A percentile compares a stretch with the other conserved stretches of the same genome.
These are phyloP conservation scores for Drosophila tropicalis DNA, from an alignment of 1,140 invertebrate species.

Conservation along the genomic window DNA sequence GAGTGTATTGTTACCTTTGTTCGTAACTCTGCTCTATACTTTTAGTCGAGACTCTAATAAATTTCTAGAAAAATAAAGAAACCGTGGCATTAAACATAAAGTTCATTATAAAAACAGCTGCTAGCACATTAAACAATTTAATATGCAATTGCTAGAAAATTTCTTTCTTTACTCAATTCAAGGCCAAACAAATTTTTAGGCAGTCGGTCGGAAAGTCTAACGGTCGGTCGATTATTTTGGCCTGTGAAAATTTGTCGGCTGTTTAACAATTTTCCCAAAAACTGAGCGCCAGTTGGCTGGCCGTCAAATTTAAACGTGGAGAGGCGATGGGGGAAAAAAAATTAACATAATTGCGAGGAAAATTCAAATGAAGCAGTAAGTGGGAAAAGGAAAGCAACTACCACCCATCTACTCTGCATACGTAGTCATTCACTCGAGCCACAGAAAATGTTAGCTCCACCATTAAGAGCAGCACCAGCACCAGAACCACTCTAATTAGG, in stretches of 20 bases:
- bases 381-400: background rate
- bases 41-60: background rate
- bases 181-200: conserved; percentile 16
- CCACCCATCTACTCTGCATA: background rate
- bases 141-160: conserved; percentile 72
- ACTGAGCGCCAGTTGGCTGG: conserved; percentile 66
- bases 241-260: conserved; percentile 60
- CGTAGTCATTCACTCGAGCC: background rate
- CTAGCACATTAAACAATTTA: conserved; percentile 39
- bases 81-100: conserved; percentile 12
- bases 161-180: conserved; percentile 50
- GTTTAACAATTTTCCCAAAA: conserved; percentile 57
- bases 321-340: conserved; percentile 27
- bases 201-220: background rate
- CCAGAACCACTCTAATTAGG: conserved; percentile 48
- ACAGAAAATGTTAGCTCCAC: background rate
- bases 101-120: conserved; percentile 45
- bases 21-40: background rate
- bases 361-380: conserved; percentile 48
- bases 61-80: conserved; percentile 32
- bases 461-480: background rate
- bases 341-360: conserved; percentile 67
- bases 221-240: conserved; percentile 35
- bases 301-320: conserved; percentile 26
- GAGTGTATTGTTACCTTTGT: background rate